Evolutionary conservation across 2,113 vertebrate species (phyloP), one percentile per base, ranked within the genome.

Genomic region (Girardinichthys multiradiatus): DNA sequence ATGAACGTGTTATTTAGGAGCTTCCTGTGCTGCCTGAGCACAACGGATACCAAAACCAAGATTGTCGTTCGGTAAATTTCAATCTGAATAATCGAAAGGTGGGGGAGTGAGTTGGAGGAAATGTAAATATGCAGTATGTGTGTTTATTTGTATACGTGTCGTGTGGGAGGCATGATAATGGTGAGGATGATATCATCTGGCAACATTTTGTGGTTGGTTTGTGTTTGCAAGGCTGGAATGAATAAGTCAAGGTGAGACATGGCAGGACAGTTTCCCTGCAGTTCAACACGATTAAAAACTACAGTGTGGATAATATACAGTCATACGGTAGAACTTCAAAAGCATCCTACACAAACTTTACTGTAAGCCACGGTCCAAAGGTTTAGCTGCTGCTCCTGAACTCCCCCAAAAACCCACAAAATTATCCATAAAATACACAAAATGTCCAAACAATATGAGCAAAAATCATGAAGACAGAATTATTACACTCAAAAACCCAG

Each of bases 181-280:
- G 57, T 45, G 81, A 72, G 8, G 24, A 80, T 78, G 82, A 84
- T 74, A 74, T 82, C 79, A 85, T 61, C 37, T n/a, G 74, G 66
- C 63, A 76, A 67, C 73, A 80, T 64, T 54, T 45, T 86, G 87
- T 1, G 87, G 76, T 83, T 2, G 64, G 68, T 61, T 62, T 39
- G 39, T 68, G 61, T 81, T 80, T 77, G 61, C 83, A 66, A n/a
- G 51, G 54, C 35, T 71, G 87, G 85, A 90, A 91, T 63, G 15
- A 80, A 78, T 62, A 24, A 70, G 74, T 70, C 64, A 58, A 45
- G 4, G 48, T 8, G 57, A 69, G 67, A 70, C 1, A 28, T 0
- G 3, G 57, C 85, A 57, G 66, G 48, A 31, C 2, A 14, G 70
- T 57, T 60, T 81, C 66, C 30, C 14, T 15, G 1, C 14, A 29